Evolutionary conservation across 1,140 invertebrate genomes (phyloP).

Genomic region (Zophobas atratus): DNA sequence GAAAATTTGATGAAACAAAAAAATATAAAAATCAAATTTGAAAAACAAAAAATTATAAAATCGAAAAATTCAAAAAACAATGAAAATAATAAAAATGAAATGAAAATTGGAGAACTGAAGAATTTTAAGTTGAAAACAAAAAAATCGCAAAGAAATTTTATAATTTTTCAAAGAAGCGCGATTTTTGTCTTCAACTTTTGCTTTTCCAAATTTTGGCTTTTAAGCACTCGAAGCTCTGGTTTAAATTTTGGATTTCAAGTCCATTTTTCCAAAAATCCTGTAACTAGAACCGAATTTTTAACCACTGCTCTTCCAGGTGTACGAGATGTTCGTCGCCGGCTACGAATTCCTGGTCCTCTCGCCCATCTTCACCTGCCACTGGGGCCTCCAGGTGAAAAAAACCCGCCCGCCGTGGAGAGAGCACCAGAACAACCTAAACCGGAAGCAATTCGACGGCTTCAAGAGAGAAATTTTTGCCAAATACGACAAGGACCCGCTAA

Average conservation of each 20-base stretch:
- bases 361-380: slow-evolving; percentile 92
- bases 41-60: no score
- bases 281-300: background rate
- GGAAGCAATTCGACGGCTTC: slow-evolving; percentile 86
- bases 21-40: no score
- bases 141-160: no score
- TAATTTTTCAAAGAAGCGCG: no score
- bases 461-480: slow-evolving; percentile 87
- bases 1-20: no score
- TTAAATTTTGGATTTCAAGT: background rate
- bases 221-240: background rate
- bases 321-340: slow-evolving; percentile 93
- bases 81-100: no score
- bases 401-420: slow-evolving; percentile 87
- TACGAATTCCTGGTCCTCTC: slow-evolving; percentile 92
- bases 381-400: slow-evolving; percentile 86
- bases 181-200: no score
- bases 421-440: slow-evolving; percentile 86
- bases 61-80: no score
- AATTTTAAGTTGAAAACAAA: no score
- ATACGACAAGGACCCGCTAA: slow-evolving; percentile 80
- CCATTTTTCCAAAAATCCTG: no score
- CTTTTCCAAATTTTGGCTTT: no score
- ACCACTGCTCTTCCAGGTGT: slow-evolving; percentile 78
- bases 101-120: no score